Evolutionary conservation across 2,113 vertebrate species (phyloP).

Genomic region (Tragelaphus imberbis): DNA sequence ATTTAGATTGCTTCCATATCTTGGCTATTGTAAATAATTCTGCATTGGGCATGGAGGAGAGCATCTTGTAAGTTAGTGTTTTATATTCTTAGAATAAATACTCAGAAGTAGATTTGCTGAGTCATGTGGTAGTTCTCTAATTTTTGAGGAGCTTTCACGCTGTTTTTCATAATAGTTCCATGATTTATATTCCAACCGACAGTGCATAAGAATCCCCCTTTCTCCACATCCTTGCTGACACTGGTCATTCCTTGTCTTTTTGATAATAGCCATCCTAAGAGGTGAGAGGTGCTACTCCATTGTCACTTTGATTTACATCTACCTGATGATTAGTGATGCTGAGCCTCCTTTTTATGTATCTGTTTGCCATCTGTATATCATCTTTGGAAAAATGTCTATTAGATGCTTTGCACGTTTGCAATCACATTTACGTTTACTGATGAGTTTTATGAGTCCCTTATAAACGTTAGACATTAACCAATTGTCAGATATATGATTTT

Average conservation of each 20-base stretch:
- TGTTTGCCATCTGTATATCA: neutral
- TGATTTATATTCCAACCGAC: neutral
- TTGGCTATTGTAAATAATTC: neutral
- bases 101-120: neutral
- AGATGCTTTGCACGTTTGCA: neutral
- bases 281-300: neutral
- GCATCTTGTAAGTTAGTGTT: neutral
- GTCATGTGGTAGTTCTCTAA: neutral
- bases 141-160: neutral
- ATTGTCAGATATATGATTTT: neutral
- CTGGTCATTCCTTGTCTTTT: neutral
- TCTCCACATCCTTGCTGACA: neutral
- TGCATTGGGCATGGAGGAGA: neutral
- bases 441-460: neutral
- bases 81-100: neutral
- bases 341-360: neutral
- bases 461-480: neutral
- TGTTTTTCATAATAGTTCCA: neutral
- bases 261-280: neutral
- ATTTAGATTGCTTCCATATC: neutral
- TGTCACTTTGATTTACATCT: neutral
- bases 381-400: neutral
- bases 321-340: neutral
- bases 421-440: neutral
- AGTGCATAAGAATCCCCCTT: neutral